These are phyloP conservation scores for Cantharis rustica DNA, from an alignment of 2,888 invertebrate genomes.

Conservation along the genomic window DNA sequence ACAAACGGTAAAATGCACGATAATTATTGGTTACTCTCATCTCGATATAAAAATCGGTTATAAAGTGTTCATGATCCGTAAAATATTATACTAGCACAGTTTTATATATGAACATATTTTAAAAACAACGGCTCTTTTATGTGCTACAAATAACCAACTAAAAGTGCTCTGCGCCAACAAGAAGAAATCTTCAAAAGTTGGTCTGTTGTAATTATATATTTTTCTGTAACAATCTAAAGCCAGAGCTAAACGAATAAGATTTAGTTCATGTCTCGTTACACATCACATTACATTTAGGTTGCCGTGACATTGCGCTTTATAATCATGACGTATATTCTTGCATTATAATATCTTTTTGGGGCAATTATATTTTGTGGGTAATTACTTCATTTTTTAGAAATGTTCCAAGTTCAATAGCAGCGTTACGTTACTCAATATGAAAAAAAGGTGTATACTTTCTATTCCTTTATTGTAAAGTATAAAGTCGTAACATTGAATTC, in stretches of 20 bases:
- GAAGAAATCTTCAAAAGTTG: background rate
- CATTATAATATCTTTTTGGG: background rate
- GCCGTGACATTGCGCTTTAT: slow-evolving; percentile 19
- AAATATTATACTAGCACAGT: slow-evolving; percentile 15
- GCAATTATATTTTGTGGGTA: background rate
- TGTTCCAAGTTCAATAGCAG: background rate
- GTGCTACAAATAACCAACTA: background rate
- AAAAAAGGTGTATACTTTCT: background rate
- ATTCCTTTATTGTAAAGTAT: background rate
- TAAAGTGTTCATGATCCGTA: slow-evolving; percentile 11
- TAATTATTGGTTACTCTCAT: slow-evolving; percentile 11
- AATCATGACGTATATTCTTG: slow-evolving; percentile 7
- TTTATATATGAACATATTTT: slow-evolving; percentile 6
- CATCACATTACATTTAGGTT: slow-evolving; percentile 15
- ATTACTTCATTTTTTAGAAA: slow-evolving; percentile 2
- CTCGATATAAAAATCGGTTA: slow-evolving; percentile 6
- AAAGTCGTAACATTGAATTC: background rate
- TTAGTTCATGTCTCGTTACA: slow-evolving; percentile 18
- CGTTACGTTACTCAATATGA: background rate
- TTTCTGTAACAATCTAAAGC: background rate
- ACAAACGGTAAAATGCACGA: slow-evolving; percentile 4
- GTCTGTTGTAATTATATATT: background rate
- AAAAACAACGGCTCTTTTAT: slow-evolving; percentile 11
- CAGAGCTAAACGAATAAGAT: slow-evolving; percentile 5
- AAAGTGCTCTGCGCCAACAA: background rate